Evolutionary conservation across 1,140 invertebrate genomes (phyloP).

Genomic region (Riptortus pedestris): DNA sequence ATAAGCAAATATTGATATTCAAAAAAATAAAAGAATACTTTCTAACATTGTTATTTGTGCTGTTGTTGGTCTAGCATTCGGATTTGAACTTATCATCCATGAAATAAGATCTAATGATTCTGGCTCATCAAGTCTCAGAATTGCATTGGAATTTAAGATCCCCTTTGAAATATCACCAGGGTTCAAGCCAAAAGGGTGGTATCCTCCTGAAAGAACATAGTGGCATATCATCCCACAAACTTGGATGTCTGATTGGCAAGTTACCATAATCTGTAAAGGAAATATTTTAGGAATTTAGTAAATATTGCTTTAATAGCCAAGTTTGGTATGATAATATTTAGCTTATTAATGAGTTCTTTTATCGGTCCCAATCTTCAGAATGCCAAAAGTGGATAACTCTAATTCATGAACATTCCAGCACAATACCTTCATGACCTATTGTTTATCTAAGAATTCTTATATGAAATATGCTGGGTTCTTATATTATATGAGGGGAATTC

Average conservation of each 20-base stretch:
- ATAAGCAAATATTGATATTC: no score
- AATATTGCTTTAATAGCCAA: no score
- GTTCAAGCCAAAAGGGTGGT: constrained; percentile 36
- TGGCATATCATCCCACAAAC: constrained; percentile 37
- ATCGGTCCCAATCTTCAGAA: no score
- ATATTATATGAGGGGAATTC: no score
- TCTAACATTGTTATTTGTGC: constrained; percentile 35
- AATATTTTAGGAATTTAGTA: no score
- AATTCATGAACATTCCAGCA: no score
- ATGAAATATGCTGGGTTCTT: no score
- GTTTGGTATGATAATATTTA: no score
- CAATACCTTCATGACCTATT: no score
- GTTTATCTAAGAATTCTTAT: no score
- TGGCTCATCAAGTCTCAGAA: constrained; percentile 25
- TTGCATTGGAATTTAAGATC: constrained; percentile 30
- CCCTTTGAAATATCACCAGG: constrained; percentile 36
- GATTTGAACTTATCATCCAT: constrained; percentile 36
- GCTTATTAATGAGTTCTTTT: no score
- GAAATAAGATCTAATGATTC: constrained; percentile 35
- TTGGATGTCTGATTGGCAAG: constrained; percentile 35
- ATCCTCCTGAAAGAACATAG: constrained; percentile 35
- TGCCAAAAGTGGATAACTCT: no score
- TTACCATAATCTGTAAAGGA: neutral
- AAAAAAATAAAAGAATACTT: constrained; percentile 1
- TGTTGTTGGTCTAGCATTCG: constrained; percentile 34